Evolutionary conservation across 2,888 invertebrate species (phyloP).

Genomic region (Latheticus oryzae): DNA sequence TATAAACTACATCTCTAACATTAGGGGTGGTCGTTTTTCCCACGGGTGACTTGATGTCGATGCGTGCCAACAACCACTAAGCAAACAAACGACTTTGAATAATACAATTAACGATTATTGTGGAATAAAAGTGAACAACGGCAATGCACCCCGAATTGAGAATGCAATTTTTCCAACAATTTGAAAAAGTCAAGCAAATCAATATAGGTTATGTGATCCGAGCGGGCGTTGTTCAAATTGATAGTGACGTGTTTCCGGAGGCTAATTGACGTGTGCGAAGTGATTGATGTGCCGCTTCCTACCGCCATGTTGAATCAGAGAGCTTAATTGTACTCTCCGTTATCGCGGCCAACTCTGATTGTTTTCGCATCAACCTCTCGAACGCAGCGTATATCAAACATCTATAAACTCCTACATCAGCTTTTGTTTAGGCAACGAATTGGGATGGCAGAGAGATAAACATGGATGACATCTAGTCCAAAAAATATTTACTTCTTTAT

Average conservation of each 20-base stretch:
- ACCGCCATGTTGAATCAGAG: slow-evolving; percentile 64
- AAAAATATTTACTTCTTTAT: too few species aligned
- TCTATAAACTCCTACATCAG: too few species aligned
- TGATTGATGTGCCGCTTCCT: slow-evolving; percentile 66
- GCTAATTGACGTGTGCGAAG: slow-evolving; percentile 67
- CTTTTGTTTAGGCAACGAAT: slow-evolving; percentile 30
- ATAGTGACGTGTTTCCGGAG: slow-evolving; percentile 66
- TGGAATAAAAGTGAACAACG: slow-evolving; percentile 41
- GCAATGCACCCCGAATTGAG: slow-evolving; percentile 1
- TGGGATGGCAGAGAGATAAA: too few species aligned
- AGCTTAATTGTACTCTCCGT: slow-evolving; percentile 61
- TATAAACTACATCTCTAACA: slow-evolving; percentile 55
- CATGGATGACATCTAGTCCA: too few species aligned
- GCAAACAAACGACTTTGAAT: slow-evolving; percentile 57
- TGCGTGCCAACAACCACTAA: slow-evolving; percentile 63
- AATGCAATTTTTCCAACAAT: slow-evolving; percentile 37
- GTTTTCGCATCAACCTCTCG: slow-evolving; percentile 52
- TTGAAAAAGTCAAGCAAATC: slow-evolving; percentile 49
- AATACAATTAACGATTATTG: slow-evolving; percentile 60
- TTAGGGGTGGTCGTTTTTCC: slow-evolving; percentile 54
- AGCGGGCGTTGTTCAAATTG: slow-evolving; percentile 64
- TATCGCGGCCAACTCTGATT: slow-evolving; percentile 48
- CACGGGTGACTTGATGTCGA: slow-evolving; percentile 60
- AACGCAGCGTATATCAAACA: slow-evolving; percentile 27
- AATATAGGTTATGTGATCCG: slow-evolving; percentile 60